A percentile compares a stretch with the other conserved stretches of the same genome.
Conservation (phyloP, 2,113 vertebrate genomes). For the Antigone vipio region DNA sequence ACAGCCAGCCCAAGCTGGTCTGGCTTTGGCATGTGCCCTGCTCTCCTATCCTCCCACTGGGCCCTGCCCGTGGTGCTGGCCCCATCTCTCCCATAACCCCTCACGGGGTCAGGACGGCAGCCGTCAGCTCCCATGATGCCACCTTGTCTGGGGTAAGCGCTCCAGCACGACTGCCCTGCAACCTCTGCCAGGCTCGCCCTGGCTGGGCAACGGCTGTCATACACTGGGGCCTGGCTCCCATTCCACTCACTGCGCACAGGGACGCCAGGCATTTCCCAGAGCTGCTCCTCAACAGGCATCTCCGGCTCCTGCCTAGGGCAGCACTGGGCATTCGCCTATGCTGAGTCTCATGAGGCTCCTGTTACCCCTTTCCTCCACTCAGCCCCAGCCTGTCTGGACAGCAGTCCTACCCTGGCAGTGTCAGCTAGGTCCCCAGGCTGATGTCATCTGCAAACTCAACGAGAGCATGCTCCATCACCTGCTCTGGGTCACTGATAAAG, state of each 20-base stretch:
- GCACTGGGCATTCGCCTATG: neutral
- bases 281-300: neutral
- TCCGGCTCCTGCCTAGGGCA: neutral
- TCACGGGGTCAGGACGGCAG: fast-evolving
- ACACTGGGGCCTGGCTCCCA: neutral
- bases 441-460: neutral
- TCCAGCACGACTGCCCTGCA: too few relatives aligned
- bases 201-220: too few relatives aligned
- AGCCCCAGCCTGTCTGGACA: neutral
- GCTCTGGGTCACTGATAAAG: neutral
- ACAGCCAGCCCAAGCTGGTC: fast-evolving
- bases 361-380: neutral
- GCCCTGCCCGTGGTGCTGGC: neutral
- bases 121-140: neutral
- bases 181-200: neutral
- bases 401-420: neutral
- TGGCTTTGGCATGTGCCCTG: neutral
- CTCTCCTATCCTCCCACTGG: too few relatives aligned
- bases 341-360: neutral
- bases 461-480: neutral
- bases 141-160: too few relatives aligned
- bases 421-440: too few relatives aligned
- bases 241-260: neutral
- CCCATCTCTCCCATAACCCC: neutral
- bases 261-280: neutral